These are phyloP conservation scores for Oedothorax gibbosus DNA, from an alignment of 1,140 invertebrate species.

Conservation along the genomic window DNA sequence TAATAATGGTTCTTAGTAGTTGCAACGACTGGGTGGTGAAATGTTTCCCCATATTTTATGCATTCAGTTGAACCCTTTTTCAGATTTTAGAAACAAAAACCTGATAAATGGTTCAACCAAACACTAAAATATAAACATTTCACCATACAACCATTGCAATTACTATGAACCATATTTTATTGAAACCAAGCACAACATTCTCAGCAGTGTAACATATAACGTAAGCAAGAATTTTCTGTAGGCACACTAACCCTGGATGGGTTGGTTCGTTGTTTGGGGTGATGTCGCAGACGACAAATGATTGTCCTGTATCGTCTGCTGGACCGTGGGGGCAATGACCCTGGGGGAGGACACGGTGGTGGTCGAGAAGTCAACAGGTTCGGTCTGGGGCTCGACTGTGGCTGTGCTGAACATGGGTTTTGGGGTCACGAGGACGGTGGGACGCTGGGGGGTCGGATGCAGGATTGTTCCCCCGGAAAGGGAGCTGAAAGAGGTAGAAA, in stretches of 20 bases:
- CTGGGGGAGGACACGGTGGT: slow-evolving; percentile 18
- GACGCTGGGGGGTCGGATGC: slow-evolving; percentile 49
- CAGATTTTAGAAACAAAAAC: too few species aligned
- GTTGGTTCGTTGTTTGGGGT: slow-evolving; percentile 26
- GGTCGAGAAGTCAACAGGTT: slow-evolving; percentile 78
- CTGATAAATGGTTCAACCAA: too few species aligned
- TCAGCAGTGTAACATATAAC: too few species aligned
- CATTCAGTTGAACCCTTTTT: too few species aligned
- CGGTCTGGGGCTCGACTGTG: slow-evolving; percentile 74
- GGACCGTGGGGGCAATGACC: slow-evolving; percentile 28
- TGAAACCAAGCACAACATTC: too few species aligned
- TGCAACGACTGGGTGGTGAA: too few species aligned
- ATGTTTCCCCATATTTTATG: too few species aligned
- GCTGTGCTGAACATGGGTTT: slow-evolving; percentile 71
- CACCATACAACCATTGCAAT: too few species aligned
- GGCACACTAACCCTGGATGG: background rate
- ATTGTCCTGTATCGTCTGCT: background rate
- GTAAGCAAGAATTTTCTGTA: background rate
- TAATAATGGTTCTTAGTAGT: too few species aligned
- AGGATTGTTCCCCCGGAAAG: slow-evolving; percentile 27
- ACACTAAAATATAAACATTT: too few species aligned
- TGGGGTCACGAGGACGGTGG: slow-evolving; percentile 70
- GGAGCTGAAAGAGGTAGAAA: slow-evolving; percentile 23
- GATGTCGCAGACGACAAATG: slow-evolving; percentile 16
- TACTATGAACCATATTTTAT: too few species aligned